Base-by-base conservation (phyloP, 2,113 vertebrate genomes). In the Hipposideros armiger region DNA sequence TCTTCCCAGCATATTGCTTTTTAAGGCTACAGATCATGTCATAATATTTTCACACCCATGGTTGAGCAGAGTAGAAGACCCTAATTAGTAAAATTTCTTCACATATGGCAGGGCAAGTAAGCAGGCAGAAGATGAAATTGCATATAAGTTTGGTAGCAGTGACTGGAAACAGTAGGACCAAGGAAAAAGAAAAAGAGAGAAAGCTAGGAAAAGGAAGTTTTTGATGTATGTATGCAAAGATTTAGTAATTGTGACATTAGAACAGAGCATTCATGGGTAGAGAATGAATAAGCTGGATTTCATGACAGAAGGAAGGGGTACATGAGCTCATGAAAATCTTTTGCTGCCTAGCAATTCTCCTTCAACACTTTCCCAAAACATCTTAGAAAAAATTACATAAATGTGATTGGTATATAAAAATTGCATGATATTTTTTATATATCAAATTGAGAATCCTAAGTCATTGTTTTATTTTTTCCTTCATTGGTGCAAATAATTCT, bases 401-500 rank as follows among this genome's bases (percentile, higher is more conserved):
- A 56, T 76, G 28, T n/a, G 24, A 52, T 36, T 36, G 11, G 45
- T 40, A 19, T 62, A 56, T 42, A 64, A 64, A 70, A 58, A 56
- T 1, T 56, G 16, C 9, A 69, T 56, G 16, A 66, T 73, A 20
- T 78, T 56, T 62, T 17, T 10, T 60, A 74, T 74, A 26, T 50
- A 36, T 36, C 36, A 84, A 87, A 83, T 42, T 60, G 7, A 66
- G 24, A 78, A 4, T 50, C 17, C 40, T 62, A 28, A 84, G 17
- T 52, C 54, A 78, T 42, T 87, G 22, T 42, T 96, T 84, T 40
- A 54, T 32, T 77, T 94, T 70, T 91, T 36, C 36, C 45, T 93
- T 90, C n/a, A n/a, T 52, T 4, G 28, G 16, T 73, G 42, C 52
- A 73, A 87, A 83, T 88, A 45, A 56, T 89, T 88, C 15, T 64